Evolutionary conservation across 1,140 invertebrate genomes (phyloP).

Genomic region (Campodea augens): DNA sequence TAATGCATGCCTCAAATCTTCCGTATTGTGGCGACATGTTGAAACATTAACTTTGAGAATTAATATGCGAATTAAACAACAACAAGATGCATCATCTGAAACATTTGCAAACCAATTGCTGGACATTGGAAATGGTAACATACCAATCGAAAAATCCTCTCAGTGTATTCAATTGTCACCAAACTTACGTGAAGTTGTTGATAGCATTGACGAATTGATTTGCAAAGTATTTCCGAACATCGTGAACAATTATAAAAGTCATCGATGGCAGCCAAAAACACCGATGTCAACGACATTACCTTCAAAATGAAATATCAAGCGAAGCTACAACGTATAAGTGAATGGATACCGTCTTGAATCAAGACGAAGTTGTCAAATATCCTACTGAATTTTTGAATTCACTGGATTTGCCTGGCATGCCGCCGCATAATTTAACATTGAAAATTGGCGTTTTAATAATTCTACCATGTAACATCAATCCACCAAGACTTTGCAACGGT

Average conservation of each 20-base stretch:
- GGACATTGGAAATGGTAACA: constrained; percentile 23
- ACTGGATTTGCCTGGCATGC: constrained; percentile 12
- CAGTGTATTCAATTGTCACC: constrained; percentile 22
- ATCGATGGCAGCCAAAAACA: constrained; percentile 24
- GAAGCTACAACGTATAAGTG: constrained; percentile 20
- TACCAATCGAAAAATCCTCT: constrained; percentile 19
- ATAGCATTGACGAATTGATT: constrained; percentile 21
- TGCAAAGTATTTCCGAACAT: constrained; percentile 22
- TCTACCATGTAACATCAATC: constrained; percentile 21
- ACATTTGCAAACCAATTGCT: constrained; percentile 21
- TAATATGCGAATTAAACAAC: constrained; percentile 23
- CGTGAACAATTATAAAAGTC: constrained; percentile 21
- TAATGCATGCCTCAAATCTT: too few species aligned
- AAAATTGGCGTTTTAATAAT: constrained; percentile 18
- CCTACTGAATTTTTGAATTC: constrained; percentile 17
- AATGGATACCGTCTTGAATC: constrained; percentile 20
- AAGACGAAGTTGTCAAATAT: too few species aligned
- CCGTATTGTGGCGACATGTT: too few species aligned
- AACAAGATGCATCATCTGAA: constrained; percentile 20
- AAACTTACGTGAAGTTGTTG: constrained; percentile 16
- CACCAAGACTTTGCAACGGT: constrained; percentile 10
- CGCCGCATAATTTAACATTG: constrained; percentile 12
- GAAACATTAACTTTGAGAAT: constrained; percentile 22
- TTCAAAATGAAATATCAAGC: constrained; percentile 18
- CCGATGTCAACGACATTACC: constrained; percentile 19